A percentile compares a stretch with the other conserved stretches of the same genome.
These are phyloP conservation scores for Cephus nigrinus DNA, from an alignment of 2,888 invertebrate genomes.

Conservation along the genomic window DNA sequence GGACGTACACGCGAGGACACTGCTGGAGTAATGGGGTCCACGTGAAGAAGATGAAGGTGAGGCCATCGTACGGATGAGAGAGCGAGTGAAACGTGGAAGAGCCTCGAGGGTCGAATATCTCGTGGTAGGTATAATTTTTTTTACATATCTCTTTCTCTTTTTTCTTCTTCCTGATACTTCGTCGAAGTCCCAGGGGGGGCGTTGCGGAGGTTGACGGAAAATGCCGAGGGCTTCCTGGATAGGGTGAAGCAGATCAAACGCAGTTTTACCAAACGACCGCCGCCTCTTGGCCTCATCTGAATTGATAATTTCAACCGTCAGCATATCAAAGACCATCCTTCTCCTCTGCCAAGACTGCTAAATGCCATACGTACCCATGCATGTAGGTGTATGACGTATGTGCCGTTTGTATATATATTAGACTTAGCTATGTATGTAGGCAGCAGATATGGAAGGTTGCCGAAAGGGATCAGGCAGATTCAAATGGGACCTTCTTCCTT, in stretches of 20 bases:
- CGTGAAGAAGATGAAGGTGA: not conserved
- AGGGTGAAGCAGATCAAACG: constrained; percentile 62
- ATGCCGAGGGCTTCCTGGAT: constrained; percentile 25
- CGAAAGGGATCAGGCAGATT: constrained; percentile 40
- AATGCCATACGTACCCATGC: not conserved
- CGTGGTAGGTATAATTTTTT: not conserved
- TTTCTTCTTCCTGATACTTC: not conserved
- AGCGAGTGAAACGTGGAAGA: not conserved
- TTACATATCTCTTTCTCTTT: not conserved
- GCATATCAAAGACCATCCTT: constrained; percentile 63
- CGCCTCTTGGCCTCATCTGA: constrained; percentile 56
- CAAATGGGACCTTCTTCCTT: constrained; percentile 43
- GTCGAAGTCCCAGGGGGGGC: constrained; percentile 1
- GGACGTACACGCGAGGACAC: not conserved
- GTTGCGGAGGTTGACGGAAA: constrained; percentile 26
- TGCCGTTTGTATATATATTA: not conserved
- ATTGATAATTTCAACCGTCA: constrained; percentile 64
- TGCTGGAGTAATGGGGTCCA: not conserved
- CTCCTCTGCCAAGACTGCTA: constrained; percentile 16
- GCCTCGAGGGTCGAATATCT: not conserved
- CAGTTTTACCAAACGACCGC: constrained; percentile 61
- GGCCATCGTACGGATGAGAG: not conserved
- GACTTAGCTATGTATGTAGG: not conserved
- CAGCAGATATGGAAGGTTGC: not conserved
- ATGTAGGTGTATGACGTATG: not conserved